These are phyloP conservation scores for Penaeus japonicus DNA, from an alignment of 1,140 invertebrate genomes.

Conservation along the genomic window DNA sequence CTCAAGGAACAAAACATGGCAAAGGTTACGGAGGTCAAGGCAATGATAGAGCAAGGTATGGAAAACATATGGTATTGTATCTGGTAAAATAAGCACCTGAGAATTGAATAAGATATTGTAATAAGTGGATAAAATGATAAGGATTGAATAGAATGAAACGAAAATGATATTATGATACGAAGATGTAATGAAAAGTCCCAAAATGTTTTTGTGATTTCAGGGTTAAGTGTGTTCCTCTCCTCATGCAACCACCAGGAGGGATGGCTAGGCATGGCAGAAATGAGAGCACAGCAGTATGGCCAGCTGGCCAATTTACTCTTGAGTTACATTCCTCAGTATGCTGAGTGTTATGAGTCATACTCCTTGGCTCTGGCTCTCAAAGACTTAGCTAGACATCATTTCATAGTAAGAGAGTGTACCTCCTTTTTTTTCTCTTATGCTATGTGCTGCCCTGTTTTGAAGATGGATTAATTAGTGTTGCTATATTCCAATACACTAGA, in stretches of 20 bases:
- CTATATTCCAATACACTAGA: too few relatives aligned
- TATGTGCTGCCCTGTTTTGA: too few relatives aligned
- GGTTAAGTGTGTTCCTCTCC: slow-evolving; percentile 43
- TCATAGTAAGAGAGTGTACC: slow-evolving; percentile 2
- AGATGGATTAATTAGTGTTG: too few relatives aligned
- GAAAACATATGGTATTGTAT: too few relatives aligned
- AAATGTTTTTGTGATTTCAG: not conserved
- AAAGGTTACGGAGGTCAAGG: slow-evolving; percentile 42
- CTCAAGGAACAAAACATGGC: slow-evolving; percentile 44
- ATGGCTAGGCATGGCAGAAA: slow-evolving; percentile 35
- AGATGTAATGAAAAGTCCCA: too few relatives aligned
- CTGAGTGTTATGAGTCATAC: slow-evolving; percentile 6
- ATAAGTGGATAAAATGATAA: too few relatives aligned
- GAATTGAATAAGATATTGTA: too few relatives aligned
- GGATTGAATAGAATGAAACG: not conserved
- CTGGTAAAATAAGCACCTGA: not conserved
- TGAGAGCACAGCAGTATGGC: slow-evolving; percentile 37
- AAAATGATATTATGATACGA: not conserved
- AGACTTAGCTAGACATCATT: slow-evolving; percentile 34
- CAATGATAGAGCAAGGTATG: slow-evolving; percentile 42
- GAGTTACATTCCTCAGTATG: slow-evolving; percentile 39
- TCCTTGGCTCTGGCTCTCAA: slow-evolving; percentile 34
- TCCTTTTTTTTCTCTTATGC: too few relatives aligned
- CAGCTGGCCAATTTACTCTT: slow-evolving; percentile 32
- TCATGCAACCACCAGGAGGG: slow-evolving; percentile 47